Conservation (phyloP, 2,888 invertebrate species). For the Adela reaumurella region DNA sequence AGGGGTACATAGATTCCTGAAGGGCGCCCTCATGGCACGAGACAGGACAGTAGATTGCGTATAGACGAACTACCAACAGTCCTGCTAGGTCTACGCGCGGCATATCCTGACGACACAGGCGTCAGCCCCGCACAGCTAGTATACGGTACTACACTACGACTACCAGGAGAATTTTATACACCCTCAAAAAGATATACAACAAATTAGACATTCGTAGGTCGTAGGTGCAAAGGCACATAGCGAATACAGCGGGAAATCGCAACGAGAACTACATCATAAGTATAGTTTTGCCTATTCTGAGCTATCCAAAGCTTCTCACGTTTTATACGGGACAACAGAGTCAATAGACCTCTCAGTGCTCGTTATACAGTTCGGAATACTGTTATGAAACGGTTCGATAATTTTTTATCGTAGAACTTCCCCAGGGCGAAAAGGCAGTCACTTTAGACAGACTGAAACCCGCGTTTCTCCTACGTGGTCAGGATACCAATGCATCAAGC, state of each 20-base stretch:
- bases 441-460: constrained; percentile 11
- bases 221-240: not conserved
- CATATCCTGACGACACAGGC: constrained; percentile 12
- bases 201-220: not conserved
- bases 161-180: not conserved
- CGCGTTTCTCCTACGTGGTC: too few species aligned
- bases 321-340: constrained; percentile 8
- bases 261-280: not conserved
- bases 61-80: constrained; percentile 10
- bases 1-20: constrained; percentile 12
- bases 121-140: constrained; percentile 12
- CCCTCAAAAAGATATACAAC: not conserved
- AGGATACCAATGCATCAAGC: too few species aligned
- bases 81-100: constrained; percentile 11
- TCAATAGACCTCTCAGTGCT: constrained; percentile 3
- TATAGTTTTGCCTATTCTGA: constrained; percentile 3
- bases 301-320: constrained; percentile 2
- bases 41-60: constrained; percentile 5
- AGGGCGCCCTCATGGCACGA: constrained; percentile 12
- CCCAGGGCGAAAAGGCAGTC: constrained; percentile 4
- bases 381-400: constrained; percentile 6
- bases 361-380: constrained; percentile 9
- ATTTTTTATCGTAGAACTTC: constrained; percentile 5
- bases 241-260: not conserved
- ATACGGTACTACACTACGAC: constrained; percentile 7